phyloP scores from a whole-genome alignment of 2,888 invertebrate species.

The Apodemia mormo region DNA sequence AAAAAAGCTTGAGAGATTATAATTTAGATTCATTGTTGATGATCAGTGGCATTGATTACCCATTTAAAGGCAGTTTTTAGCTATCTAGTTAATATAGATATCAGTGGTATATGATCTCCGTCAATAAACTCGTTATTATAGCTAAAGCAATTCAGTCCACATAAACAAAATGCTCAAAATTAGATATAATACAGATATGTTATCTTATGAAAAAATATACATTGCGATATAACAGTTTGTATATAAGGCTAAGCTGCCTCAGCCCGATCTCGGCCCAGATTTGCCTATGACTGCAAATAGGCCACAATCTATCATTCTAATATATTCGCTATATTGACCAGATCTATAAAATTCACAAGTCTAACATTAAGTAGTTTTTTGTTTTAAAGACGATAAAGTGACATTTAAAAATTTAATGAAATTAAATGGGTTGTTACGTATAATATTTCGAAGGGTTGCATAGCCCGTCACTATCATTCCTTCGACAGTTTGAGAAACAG shows the following conservation, averaged over 20 bases:
- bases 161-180: slow-evolving; percentile 11
- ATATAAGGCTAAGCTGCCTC: not conserved
- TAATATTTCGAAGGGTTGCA: no score
- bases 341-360: slow-evolving; percentile 4
- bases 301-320: not conserved
- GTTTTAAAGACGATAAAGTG: not conserved
- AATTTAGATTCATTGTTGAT: no score
- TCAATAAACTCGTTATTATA: not conserved
- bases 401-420: not conserved
- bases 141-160: slow-evolving; percentile 15
- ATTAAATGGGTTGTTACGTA: no score
- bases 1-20: no score
- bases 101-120: not conserved
- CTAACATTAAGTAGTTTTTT: not conserved
- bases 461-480: no score
- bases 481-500: no score
- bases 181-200: slow-evolving; percentile 13
- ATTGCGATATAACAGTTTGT: not conserved
- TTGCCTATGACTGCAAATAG: not conserved
- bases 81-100: not conserved
- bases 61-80: not conserved
- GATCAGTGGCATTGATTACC: no score
- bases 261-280: slow-evolving; percentile 1
- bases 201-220: not conserved
- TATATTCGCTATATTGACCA: not conserved